Percentiles rank a stretch among this genome's conserved stretches.
Evolutionary conservation across 2,888 invertebrate species (phyloP).

Genomic region (Sycophila texana): DNA sequence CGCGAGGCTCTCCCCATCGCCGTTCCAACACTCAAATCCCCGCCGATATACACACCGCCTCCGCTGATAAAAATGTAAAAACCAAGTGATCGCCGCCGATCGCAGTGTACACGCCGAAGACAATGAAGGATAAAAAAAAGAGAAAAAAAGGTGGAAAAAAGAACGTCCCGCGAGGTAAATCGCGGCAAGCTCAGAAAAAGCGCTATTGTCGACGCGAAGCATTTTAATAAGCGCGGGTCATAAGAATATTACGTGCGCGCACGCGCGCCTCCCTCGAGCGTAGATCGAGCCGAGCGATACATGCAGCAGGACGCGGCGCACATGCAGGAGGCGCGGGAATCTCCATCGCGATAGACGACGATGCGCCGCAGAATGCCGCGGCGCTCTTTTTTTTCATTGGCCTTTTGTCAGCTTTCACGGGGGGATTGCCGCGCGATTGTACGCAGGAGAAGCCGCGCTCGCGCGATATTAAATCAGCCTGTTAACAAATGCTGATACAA

Average conservation of each 20-base stretch:
- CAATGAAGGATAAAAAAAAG: neutral
- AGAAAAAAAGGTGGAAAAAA: neutral
- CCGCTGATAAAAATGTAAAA: neutral
- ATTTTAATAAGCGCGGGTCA: constrained; percentile 35
- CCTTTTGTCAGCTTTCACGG: constrained; percentile 11
- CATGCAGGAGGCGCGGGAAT: constrained; percentile 4
- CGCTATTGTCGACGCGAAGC: constrained; percentile 22
- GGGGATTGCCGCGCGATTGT: neutral
- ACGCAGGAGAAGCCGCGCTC: too few relatives aligned
- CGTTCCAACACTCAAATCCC: constrained; percentile 11
- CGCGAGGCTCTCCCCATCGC: neutral
- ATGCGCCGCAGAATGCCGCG: neutral
- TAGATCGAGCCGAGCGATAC: constrained; percentile 34
- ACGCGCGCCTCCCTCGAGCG: constrained; percentile 3
- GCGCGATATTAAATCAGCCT: neutral
- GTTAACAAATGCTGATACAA: neutral
- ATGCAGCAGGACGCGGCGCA: neutral
- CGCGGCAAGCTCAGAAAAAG: neutral
- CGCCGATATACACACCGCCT: neutral
- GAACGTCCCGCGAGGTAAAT: neutral
- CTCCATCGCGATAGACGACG: constrained; percentile 35
- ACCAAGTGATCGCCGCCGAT: too few relatives aligned
- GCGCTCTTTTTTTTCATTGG: neutral
- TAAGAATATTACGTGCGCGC: constrained; percentile 13
- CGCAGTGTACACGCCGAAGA: too few relatives aligned